Percentiles rank a stretch among this genome's conserved stretches.
These are phyloP conservation scores for Junonia oenone DNA, from an alignment of 2,888 invertebrate genomes.

Conservation along the genomic window DNA sequence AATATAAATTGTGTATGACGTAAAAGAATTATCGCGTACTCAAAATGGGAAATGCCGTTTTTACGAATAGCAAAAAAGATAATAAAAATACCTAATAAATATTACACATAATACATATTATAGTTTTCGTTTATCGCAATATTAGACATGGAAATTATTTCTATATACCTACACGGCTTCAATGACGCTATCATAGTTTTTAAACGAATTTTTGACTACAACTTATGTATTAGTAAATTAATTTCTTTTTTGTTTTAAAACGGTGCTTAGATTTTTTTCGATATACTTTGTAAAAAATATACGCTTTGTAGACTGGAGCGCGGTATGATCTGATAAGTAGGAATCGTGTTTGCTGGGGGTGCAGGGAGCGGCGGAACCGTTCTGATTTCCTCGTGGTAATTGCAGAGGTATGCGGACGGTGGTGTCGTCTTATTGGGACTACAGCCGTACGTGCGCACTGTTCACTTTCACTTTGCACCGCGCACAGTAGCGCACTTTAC, in stretches of 20 bases:
- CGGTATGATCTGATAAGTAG: slow-evolving; percentile 10
- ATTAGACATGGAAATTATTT: not conserved
- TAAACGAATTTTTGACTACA: not conserved
- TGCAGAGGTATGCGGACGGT: slow-evolving; percentile 75
- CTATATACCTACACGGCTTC: not conserved
- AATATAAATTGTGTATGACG: not conserved
- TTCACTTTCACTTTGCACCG: slow-evolving; percentile 75
- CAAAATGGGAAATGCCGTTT: not conserved
- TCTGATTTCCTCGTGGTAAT: slow-evolving; percentile 76
- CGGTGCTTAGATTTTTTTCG: too few relatives aligned
- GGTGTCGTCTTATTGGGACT: slow-evolving; percentile 76
- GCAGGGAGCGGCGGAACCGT: slow-evolving; percentile 48
- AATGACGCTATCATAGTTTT: not conserved
- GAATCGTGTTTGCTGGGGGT: slow-evolving; percentile 27
- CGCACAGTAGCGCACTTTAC: slow-evolving; percentile 49
- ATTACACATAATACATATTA: too few relatives aligned
- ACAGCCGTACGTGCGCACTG: slow-evolving; percentile 67
- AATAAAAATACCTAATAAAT: not conserved
- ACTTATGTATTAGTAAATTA: too few relatives aligned
- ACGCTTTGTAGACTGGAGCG: not conserved
- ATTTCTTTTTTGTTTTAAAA: too few relatives aligned
- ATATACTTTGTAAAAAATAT: too few relatives aligned
- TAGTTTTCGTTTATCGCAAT: not conserved
- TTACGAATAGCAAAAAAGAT: not conserved
- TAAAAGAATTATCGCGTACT: not conserved